Evolutionary conservation across 1,140 invertebrate species (phyloP).

Genomic region (Drosophila repletoides): DNA sequence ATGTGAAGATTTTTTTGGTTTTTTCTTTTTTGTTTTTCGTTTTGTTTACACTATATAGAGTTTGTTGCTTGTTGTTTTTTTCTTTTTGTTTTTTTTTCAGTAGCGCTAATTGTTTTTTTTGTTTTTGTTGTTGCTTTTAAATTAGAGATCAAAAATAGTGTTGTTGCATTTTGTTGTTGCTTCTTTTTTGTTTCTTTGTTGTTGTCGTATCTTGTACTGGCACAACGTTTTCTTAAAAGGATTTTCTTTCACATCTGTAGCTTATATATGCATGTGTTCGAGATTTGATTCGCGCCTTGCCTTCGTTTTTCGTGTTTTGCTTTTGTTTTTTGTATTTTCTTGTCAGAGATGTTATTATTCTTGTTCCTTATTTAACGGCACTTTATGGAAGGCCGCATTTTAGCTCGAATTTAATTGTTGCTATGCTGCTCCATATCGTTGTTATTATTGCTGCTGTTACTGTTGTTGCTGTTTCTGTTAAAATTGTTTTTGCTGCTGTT

Average conservation of each 20-base stretch:
- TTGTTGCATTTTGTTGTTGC: slow-evolving; percentile 66
- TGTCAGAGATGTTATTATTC: neutral
- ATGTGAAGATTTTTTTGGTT: slow-evolving; percentile 12
- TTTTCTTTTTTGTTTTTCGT: slow-evolving; percentile 17
- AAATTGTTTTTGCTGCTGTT: slow-evolving; percentile 18
- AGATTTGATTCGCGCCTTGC: slow-evolving; percentile 18
- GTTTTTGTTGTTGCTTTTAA: slow-evolving; percentile 44
- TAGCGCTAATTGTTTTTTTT: slow-evolving; percentile 65
- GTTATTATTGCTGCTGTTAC: neutral
- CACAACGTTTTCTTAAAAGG: slow-evolving; percentile 45
- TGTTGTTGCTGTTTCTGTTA: neutral
- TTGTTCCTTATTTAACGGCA: neutral
- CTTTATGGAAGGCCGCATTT: slow-evolving; percentile 2
- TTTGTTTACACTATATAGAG: slow-evolving; percentile 46
- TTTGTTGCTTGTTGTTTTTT: slow-evolving; percentile 45
- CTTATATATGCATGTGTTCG: slow-evolving; percentile 9
- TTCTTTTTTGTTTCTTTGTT: slow-evolving; percentile 38
- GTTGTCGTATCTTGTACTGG: slow-evolving; percentile 29
- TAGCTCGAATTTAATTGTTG: slow-evolving; percentile 25
- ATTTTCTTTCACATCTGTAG: slow-evolving; percentile 17
- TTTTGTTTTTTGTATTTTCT: slow-evolving; percentile 10
- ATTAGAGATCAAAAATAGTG: slow-evolving; percentile 79
- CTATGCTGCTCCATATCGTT: slow-evolving; percentile 6
- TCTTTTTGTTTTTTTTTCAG: slow-evolving; percentile 42
- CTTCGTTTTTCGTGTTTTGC: slow-evolving; percentile 3